Evolutionary conservation across 23 tunicate species (phyloP).

Genomic region (Aplidium turbinatum): DNA sequence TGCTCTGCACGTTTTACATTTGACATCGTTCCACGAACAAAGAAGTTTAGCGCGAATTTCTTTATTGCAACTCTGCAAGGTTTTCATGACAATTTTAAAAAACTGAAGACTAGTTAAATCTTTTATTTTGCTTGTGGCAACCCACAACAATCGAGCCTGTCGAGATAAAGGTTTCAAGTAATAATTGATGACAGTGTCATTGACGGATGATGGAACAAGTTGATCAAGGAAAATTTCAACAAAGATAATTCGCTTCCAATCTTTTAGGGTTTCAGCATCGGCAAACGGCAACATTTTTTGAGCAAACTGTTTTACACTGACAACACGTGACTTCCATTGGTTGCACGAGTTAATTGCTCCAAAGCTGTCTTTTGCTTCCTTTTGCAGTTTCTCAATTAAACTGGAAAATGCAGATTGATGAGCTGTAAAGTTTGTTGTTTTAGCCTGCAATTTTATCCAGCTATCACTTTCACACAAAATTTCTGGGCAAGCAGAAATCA

Average conservation of each 20-base stretch:
- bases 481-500: conserved; percentile 27
- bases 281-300: conserved; percentile 3
- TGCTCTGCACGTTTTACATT: conserved; percentile 33
- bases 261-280: not conserved
- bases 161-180: conserved; percentile 44
- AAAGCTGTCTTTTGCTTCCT: conserved; percentile 17
- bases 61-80: conserved; percentile 13
- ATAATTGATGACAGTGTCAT: no score
- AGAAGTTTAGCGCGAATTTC: conserved; percentile 32
- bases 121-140: not conserved
- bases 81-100: conserved; percentile 35
- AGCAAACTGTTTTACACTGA: conserved; percentile 18
- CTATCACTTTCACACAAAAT: conserved; percentile 6
- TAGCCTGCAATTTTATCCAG: conserved; percentile 37
- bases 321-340: conserved; percentile 31
- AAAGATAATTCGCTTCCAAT: conserved; percentile 38
- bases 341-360: conserved; percentile 18
- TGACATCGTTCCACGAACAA: conserved; percentile 38
- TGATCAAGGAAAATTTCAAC: conserved; percentile 49
- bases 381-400: conserved; percentile 16
- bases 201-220: conserved; percentile 40
- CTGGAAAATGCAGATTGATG: conserved; percentile 33
- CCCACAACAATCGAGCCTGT: conserved; percentile 46
- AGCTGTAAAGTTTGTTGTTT: conserved; percentile 1
- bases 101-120: conserved; percentile 27